Evolutionary conservation across 2,888 invertebrate species (phyloP), one percentile per base, ranked within the genome.

Genomic region (Amphipoea lucens): DNA sequence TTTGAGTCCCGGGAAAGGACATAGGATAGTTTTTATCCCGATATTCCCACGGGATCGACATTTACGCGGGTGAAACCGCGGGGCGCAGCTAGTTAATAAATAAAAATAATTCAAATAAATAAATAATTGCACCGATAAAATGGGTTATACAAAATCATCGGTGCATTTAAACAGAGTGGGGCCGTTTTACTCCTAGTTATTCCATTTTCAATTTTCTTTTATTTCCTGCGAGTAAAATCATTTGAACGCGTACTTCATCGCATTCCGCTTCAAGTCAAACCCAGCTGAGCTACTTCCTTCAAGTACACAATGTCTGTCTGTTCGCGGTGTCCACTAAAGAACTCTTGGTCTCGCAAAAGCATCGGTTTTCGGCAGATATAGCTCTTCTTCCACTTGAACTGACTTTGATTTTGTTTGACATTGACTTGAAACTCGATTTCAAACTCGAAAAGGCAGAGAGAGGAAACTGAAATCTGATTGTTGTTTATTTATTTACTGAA

Each of bases 301-400:
- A 51, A 79, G 65, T 57, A 66, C 54, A 66, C 75, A 66, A 82
- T 20, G 57, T 65, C 73, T 54, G 62, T 63, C 40, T 23, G 54
- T 40, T 66, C 48, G 14, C 29, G 7, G 14, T 79, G 65, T 57
- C 75, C 79, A 82, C 75, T 79, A 75, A 57, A 79, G 51, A 60
- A 51, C 77, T 60, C 60, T 45, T 36, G n/a, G 20, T 0, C 57
- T 66, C 42, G 7, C 57, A 76, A 60, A 62, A 74, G 65, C 40
- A 82, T 74, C 20, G 48, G 23, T 20, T 79, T 45, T 54, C 48
- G 48, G 66, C 40, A 48, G 23, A 57, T 74, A 75, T 12, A 60
- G 66, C 60, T 74, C 75, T 40, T 60, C 51, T 45, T 45, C 51
- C 51, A 51, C 70, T 78, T 81, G 51, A 66, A 14, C 23, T 48